Percentiles rank a stretch among this genome's conserved stretches.
Evolutionary conservation across 2,888 invertebrate species (phyloP).

Genomic region (Megamerina dolium): DNA sequence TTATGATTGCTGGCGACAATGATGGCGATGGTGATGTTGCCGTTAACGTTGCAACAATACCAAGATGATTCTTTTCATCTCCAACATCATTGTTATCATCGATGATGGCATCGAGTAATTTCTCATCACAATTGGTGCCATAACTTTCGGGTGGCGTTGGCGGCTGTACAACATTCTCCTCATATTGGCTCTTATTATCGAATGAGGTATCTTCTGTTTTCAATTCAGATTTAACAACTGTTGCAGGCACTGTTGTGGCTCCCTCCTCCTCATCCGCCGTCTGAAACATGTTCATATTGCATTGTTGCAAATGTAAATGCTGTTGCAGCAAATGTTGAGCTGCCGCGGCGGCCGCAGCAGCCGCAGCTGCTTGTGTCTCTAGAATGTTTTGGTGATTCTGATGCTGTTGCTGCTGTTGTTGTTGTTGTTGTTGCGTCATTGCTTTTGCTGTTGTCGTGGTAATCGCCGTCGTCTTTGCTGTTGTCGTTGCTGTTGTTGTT

Average conservation of each 20-base stretch:
- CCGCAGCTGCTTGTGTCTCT: slow-evolving; percentile 3
- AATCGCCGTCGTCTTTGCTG: too few relatives aligned
- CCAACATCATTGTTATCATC: slow-evolving; percentile 15
- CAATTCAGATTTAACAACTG: slow-evolving; percentile 42
- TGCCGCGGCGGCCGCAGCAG: too few relatives aligned
- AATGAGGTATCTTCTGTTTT: slow-evolving; percentile 34
- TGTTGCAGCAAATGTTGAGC: too few relatives aligned
- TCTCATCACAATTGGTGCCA: slow-evolving; percentile 41
- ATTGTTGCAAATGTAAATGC: slow-evolving; percentile 20
- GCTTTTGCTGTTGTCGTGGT: slow-evolving; percentile 21
- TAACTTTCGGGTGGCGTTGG: slow-evolving; percentile 44
- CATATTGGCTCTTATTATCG: slow-evolving; percentile 43
- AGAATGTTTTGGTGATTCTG: neutral
- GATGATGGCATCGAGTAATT: slow-evolving; percentile 27
- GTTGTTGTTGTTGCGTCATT: slow-evolving; percentile 22
- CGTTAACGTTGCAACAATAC: slow-evolving; percentile 1
- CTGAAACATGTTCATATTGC: slow-evolving; percentile 27
- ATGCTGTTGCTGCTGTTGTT: slow-evolving; percentile 8
- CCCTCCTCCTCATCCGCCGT: too few relatives aligned
- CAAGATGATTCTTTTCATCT: too few relatives aligned
- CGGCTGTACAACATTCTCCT: slow-evolving; percentile 45
- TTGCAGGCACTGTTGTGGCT: too few relatives aligned
- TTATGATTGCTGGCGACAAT: neutral
- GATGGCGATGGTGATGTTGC: slow-evolving; percentile 6
- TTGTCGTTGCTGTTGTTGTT: slow-evolving; percentile 22